These are phyloP conservation scores for Rhyacichthys aspro DNA, from an alignment of 2,797 vertebrate genomes.

Conservation along the genomic window DNA sequence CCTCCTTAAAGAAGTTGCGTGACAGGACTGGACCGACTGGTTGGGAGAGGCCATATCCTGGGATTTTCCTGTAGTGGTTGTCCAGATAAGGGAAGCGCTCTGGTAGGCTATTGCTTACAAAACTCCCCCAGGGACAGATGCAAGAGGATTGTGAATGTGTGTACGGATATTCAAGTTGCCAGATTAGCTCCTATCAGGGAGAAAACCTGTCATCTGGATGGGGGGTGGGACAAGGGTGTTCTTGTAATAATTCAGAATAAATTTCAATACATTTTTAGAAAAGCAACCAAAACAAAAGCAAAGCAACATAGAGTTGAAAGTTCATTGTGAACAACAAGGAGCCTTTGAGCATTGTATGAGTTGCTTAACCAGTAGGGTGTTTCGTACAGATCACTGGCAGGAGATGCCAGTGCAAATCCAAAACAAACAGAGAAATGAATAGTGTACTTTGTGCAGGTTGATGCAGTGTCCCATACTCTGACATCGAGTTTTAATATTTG, in stretches of 20 bases:
- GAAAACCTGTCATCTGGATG: conserved; percentile 39
- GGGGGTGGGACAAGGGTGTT: neutral
- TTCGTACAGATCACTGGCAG: conserved; percentile 7
- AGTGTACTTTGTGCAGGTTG: conserved; percentile 2
- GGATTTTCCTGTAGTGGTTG: conserved; percentile 71
- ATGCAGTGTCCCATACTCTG: conserved; percentile 7
- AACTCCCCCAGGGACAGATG: conserved; percentile 46
- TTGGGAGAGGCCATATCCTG: conserved; percentile 73
- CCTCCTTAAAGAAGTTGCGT: conserved; percentile 64
- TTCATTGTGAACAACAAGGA: conserved; percentile 3
- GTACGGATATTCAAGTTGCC: conserved; percentile 31
- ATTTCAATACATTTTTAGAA: neutral
- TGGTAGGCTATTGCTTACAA: conserved; percentile 60
- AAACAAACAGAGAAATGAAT: conserved; percentile 26
- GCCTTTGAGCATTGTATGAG: neutral
- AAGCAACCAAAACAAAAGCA: neutral
- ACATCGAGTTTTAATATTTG: conserved; percentile 1
- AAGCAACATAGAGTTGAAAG: neutral
- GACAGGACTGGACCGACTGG: conserved; percentile 63
- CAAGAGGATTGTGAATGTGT: conserved; percentile 28
- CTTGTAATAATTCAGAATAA: neutral
- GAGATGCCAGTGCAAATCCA: conserved; percentile 16
- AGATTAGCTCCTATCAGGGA: conserved; percentile 49
- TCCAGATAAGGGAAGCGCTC: conserved; percentile 70
- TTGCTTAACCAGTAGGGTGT: neutral